Evolutionary conservation across 2,888 invertebrate species (phyloP).

Genomic region (Marasmarcha lunaedactyla): DNA sequence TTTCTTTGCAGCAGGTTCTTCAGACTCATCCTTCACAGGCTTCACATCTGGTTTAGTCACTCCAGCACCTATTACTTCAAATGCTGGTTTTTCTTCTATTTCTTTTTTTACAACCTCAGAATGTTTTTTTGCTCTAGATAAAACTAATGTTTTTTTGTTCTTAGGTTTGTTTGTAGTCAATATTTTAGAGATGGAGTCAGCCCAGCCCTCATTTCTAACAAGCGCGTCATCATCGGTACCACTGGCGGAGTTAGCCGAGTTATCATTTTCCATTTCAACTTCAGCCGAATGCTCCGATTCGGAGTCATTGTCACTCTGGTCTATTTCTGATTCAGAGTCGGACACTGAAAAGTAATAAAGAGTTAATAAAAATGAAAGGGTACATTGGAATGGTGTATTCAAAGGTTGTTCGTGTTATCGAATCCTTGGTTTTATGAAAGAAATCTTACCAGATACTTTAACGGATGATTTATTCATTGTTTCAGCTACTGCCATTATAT

Average conservation of each 20-base stretch:
- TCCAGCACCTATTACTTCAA: conserved; percentile 76
- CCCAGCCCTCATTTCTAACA: conserved; percentile 80
- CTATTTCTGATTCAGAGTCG: conserved; percentile 34
- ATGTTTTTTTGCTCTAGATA: conserved; percentile 84
- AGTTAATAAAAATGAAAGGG: no score
- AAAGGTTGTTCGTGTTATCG: neutral
- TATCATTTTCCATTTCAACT: conserved; percentile 16
- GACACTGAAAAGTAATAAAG: conserved; percentile 26
- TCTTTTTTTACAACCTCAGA: conserved; percentile 60
- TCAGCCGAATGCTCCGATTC: conserved; percentile 30
- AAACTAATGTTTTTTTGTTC: conserved; percentile 78
- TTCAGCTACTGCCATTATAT: conserved; percentile 33
- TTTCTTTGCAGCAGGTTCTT: conserved; percentile 44
- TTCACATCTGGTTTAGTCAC: conserved; percentile 53
- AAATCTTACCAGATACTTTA: conserved; percentile 39
- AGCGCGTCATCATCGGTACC: conserved; percentile 24
- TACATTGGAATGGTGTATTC: neutral
- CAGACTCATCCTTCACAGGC: conserved; percentile 23
- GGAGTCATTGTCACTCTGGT: conserved; percentile 11
- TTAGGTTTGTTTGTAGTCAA: conserved; percentile 80
- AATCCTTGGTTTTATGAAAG: no score
- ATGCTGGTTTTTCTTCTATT: conserved; percentile 62
- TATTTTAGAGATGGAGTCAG: conserved; percentile 85
- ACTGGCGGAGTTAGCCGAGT: conserved; percentile 23
- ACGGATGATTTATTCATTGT: conserved; percentile 37